Conservation (phyloP, 2,797 vertebrate species). For the Thunnus albacares region DNA sequence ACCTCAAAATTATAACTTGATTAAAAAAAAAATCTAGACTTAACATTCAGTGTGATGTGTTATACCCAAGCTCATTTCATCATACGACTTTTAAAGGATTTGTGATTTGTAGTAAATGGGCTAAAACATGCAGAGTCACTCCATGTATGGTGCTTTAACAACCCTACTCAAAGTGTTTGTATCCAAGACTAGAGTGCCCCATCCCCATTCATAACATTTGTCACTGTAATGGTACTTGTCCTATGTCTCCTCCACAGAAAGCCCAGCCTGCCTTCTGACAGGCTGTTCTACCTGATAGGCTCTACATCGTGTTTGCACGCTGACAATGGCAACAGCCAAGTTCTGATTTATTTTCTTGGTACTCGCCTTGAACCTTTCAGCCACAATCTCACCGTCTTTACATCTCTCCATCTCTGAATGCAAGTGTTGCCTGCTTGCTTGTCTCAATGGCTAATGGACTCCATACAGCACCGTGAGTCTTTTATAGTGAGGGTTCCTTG, state of each 20-base stretch:
- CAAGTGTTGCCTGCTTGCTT: conserved; percentile 52
- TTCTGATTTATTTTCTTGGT: conserved; percentile 77
- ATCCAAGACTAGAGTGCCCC: conserved; percentile 26
- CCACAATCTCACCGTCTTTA: conserved; percentile 63
- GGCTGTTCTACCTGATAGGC: conserved; percentile 55
- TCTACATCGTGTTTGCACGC: conserved; percentile 64
- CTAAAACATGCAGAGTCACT: conserved; percentile 13
- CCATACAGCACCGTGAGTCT: conserved; percentile 37
- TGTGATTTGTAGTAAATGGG: conserved; percentile 8
- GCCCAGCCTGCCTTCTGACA: conserved; percentile 30
- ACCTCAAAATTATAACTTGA: not conserved
- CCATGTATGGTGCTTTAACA: not conserved
- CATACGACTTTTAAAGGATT: not conserved
- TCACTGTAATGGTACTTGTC: conserved; percentile 60
- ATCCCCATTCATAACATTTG: conserved; percentile 61
- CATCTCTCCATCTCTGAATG: conserved; percentile 67
- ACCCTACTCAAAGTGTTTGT: conserved; percentile 31
- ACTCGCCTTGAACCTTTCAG: conserved; percentile 81
- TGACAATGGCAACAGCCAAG: conserved; percentile 60
- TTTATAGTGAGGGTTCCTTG: conserved; percentile 64
- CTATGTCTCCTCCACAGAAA: conserved; percentile 29
- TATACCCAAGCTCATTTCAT: not conserved
- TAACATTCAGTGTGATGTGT: not conserved
- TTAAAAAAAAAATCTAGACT: not conserved
- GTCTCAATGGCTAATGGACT: conserved; percentile 73